Evolutionary conservation across 1,140 invertebrate genomes (phyloP), one percentile per base, ranked within the genome.

Genomic region (Drosophila albomicans): DNA sequence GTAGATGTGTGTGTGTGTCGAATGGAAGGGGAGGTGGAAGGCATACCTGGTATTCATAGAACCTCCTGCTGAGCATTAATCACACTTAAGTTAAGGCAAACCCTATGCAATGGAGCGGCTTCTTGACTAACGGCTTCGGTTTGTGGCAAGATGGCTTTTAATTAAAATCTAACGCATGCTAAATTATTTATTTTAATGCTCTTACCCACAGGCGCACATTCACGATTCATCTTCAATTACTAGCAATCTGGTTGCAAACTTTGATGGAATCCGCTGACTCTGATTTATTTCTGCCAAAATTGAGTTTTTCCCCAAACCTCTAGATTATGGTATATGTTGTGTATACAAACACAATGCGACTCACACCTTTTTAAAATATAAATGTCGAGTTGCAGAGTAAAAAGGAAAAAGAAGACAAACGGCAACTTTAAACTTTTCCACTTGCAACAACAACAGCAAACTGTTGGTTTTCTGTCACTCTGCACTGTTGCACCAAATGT

Each of bases 41-140:
- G 80, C 41, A 59, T 84, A 72, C 10, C 73, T 88, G 77, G 69
- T 80, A 88, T 87, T 75, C 79, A 78, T 80, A 70, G 63, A 56
- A 63, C 66, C 35, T 48, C 84, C 57, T 71, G 84, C 45, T 69
- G 32, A 64, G 67, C 84, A 87, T 87, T 84, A 89, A 87, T 87
- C 84, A 87, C 84, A 87, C 85, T 87, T 87, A 84, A 84, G 82
- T 52, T 51, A 28, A 25, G 20, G 74, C 32, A 43, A 56, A 68
- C 38, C 13, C 63, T 48, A 73, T 49, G 69, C 76, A 84, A 84
- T 88, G 80, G 78, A 78, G 62, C 81, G 49, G 20, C 72, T 57
- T 49, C 32, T 57, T 75, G 51, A 61, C 77, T 72, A 80, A 80
- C 65, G 63, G 70, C 68, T 72, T 75, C 43, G 48, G 41, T 66